These are phyloP conservation scores for Falco concolor DNA, from an alignment of 2,797 vertebrate species.

Conservation along the genomic window DNA sequence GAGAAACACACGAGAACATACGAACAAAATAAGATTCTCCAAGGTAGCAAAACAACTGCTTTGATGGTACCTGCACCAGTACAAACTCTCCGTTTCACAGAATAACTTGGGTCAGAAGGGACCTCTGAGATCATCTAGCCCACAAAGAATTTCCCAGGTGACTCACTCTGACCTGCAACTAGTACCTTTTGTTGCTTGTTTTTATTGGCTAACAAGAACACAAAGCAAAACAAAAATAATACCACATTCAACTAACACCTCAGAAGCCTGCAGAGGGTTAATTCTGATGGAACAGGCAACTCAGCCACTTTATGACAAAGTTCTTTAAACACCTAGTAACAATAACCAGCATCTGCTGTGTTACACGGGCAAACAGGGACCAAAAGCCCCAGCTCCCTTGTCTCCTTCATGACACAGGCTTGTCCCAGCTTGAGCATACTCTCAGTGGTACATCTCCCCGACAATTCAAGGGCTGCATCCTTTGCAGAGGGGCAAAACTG, in stretches of 20 bases:
- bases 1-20: neutral
- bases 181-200: neutral
- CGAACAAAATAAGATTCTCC: neutral
- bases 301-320: neutral
- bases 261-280: neutral
- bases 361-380: neutral
- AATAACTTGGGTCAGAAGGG: neutral
- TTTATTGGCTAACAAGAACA: neutral
- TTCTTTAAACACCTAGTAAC: neutral
- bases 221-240: neutral
- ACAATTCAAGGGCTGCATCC: neutral
- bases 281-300: neutral
- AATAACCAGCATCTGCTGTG: neutral
- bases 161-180: neutral
- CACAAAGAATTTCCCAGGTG: neutral
- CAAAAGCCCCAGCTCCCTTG: neutral
- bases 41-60: neutral
- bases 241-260: neutral
- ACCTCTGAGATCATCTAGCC: neutral
- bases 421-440: accelerated
- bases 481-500: neutral
- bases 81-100: neutral
- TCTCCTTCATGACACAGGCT: neutral
- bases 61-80: neutral
- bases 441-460: neutral